Base-by-base conservation (phyloP, 2,113 vertebrate species). In the Dipodomys spectabilis region DNA sequence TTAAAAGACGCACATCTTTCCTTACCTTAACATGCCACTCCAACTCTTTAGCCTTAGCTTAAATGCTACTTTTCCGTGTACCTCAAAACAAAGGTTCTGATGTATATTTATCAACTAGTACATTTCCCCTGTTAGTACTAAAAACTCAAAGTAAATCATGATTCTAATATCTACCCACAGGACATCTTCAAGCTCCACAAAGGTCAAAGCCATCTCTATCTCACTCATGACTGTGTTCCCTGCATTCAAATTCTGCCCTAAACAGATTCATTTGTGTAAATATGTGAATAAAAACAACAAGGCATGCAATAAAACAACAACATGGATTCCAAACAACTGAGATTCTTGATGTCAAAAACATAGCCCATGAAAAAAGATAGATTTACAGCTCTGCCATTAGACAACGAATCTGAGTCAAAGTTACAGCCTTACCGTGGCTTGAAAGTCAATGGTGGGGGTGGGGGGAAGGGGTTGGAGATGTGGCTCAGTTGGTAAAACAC, bases 321-420 rank as follows among this genome's bases (percentile, higher is more conserved):
- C 83, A 75, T 60, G 20, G 35, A 68, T 80, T 80, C n/a, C 30
- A 79, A 86, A 87, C 81, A 80, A 68, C 32, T 44, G 5, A 90
- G 27, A 88, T 72, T 77, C 32, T 60, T 87, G 0, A 94, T 67
- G 94, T 94, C 80, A 71, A 6, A 19, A 79, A 95, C 60, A 74
- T 30, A 39, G 1, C 60, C 16, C 23, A 64, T 9, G 57, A 64
- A 72, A 64, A 72, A 91, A 91, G 20, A 85, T 16, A 73, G 53
- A 15, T 9, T 72, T 91, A 60, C 8, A 89, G 25, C 86, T 75
- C 49, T 62, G 74, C 23, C n/a, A 85, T 65, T 35, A 65, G 44
- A 88, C 65, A 91, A 90, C 80, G n/a, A 93, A 32, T 92, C 0
- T 72, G 22, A 86, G 12, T 86, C 90, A 91, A 93, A 86, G 91